Conservation (phyloP, 2,888 invertebrate species). For the Chrysodeixis includens region DNA sequence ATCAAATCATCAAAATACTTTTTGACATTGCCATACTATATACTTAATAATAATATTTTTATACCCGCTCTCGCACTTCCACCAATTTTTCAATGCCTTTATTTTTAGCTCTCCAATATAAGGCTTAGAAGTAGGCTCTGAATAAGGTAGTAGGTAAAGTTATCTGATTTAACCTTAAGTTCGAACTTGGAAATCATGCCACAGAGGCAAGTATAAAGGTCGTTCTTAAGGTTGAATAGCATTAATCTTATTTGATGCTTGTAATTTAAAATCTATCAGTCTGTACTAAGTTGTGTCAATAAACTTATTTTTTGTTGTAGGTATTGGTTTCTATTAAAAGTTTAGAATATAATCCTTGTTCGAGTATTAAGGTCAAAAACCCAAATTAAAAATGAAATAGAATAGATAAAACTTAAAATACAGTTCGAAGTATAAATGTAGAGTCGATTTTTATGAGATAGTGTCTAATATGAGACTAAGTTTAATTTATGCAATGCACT, state of each 20-base stretch:
- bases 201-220: conserved; percentile 60
- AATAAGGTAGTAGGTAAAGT: conserved; percentile 60
- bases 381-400: neutral
- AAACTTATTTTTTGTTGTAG: neutral
- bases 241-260: conserved; percentile 35
- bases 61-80: no score
- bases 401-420: neutral
- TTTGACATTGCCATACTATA: no score
- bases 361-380: no score
- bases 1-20: no score
- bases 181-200: conserved; percentile 63
- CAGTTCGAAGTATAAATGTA: neutral
- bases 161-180: conserved; percentile 66
- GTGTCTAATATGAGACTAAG: conserved; percentile 30
- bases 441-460: conserved; percentile 16
- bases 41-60: no score
- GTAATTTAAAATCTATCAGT: conserved; percentile 13
- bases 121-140: conserved; percentile 28
- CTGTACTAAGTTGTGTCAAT: neutral
- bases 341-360: no score
- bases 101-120: neutral
- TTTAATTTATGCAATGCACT: conserved; percentile 45
- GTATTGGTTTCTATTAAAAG: no score
- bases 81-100: neutral
- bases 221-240: conserved; percentile 65